These are phyloP conservation scores for Lobophora halterata DNA, from an alignment of 2,888 invertebrate species.

Conservation along the genomic window DNA sequence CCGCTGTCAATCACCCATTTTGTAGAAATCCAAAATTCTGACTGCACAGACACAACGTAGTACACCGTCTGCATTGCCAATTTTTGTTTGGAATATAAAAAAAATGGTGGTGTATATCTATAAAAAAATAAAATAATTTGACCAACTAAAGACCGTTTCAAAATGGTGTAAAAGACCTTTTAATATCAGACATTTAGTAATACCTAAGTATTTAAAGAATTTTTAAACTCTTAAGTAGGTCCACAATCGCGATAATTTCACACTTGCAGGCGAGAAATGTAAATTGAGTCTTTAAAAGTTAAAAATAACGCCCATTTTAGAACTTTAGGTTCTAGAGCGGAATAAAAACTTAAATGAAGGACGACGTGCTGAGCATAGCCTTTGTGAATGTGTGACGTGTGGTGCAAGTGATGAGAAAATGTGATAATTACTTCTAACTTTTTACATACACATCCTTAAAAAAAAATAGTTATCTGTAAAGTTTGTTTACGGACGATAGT, in stretches of 20 bases:
- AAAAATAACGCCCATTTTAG: conserved; percentile 53
- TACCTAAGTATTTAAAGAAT: conserved; percentile 23
- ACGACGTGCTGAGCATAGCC: conserved; percentile 47
- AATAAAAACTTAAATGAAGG: conserved; percentile 57
- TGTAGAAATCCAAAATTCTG: too few species aligned
- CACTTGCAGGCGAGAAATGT: conserved; percentile 34
- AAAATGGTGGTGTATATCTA: too few species aligned
- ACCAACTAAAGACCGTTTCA: too few species aligned
- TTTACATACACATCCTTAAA: too few species aligned
- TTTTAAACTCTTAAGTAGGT: conserved; percentile 22
- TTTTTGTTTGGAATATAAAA: too few species aligned
- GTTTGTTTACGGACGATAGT: too few species aligned
- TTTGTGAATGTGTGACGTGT: background rate
- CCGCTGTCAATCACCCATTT: too few species aligned
- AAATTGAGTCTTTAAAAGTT: conserved; percentile 42
- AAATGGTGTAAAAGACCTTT: background rate
- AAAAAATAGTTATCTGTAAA: too few species aligned
- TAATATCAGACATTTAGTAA: conserved; percentile 12
- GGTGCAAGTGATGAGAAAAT: background rate
- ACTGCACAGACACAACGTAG: too few species aligned
- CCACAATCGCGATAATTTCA: conserved; percentile 32
- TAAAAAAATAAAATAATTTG: too few species aligned
- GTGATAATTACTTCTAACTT: too few species aligned
- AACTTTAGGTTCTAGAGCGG: conserved; percentile 48
- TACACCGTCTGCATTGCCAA: too few species aligned